phyloP scores from a whole-genome alignment of 2,113 vertebrate species.

The Heptranchias perlo region DNA sequence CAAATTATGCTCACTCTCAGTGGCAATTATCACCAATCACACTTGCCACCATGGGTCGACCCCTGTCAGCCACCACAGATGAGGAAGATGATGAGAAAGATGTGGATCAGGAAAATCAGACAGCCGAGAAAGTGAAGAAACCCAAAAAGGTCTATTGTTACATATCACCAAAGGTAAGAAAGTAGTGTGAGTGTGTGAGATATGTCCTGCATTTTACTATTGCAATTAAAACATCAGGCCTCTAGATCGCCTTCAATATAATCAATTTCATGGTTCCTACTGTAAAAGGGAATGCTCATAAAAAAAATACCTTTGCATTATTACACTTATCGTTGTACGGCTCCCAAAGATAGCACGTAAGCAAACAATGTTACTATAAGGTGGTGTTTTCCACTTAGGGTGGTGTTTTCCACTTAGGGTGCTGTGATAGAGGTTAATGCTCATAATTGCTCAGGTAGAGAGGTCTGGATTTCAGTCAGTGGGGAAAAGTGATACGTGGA shows the following conservation, averaged over 20 bases:
- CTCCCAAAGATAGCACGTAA: background rate
- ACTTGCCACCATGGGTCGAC: slow-evolving; percentile 74
- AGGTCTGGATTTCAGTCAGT: too few species aligned
- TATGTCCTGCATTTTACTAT: background rate
- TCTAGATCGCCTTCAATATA: background rate
- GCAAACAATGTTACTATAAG: background rate
- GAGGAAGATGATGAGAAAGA: slow-evolving; percentile 76
- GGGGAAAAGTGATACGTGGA: background rate
- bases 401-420: background rate
- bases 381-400: background rate
- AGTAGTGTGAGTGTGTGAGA: background rate
- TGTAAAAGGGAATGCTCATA: background rate
- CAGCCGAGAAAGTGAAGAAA: slow-evolving; percentile 92
- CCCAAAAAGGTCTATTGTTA: slow-evolving; percentile 99
- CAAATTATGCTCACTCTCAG: slow-evolving; percentile 73
- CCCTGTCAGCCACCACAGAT: slow-evolving; percentile 79
- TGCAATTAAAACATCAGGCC: background rate
- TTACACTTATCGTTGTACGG: background rate
- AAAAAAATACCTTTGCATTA: background rate
- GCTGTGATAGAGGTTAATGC: background rate
- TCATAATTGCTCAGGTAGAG: background rate
- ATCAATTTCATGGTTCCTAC: background rate
- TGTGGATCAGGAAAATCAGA: slow-evolving; percentile 76
- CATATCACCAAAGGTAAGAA: slow-evolving; percentile 89
- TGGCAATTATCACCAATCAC: slow-evolving; percentile 80